Base-by-base conservation (phyloP, 1,140 invertebrate genomes). In the Limonius californicus region DNA sequence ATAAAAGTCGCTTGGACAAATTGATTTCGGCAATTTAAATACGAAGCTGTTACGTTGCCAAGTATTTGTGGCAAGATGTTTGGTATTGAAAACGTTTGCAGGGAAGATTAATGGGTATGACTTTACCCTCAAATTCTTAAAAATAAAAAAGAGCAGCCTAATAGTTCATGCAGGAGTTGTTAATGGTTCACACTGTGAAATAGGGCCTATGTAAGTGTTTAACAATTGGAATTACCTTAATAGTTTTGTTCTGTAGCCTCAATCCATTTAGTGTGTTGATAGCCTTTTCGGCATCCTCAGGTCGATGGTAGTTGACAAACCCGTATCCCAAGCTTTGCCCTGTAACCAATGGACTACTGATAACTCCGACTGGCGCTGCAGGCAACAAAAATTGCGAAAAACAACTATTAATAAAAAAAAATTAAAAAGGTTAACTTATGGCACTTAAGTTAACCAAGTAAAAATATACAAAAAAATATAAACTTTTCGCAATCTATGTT, bases 301-400 rank as follows among this genome's bases (percentile, higher is more conserved):
- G 86, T 71, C 93, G 86, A 74, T 97, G 92, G 80, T 98, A 99
- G 83, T 99, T 99, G 65, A 99, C 97, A 80, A 99, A 99, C 68
- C 97, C 97, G 80, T 99, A 99, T 65, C 97, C 97, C 69, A 99
- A 85, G 82, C 95, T 98, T 83, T 99, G 97, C 74, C 96, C 97
- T 96, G 82, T 68, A 76, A 76, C 70, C 67, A 68, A 68, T 54
- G 67, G 64, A 68, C 61, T 68, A 68, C 67, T 68, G 63, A 68
- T 65, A 65, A 58, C 61, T 68, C 66, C 66, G 54, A 53, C 59
- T 50, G 66, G 66, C 58, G 65, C 66, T 68, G 66, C 43, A 65
- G 66, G 63, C 62, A 67, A 65, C 61, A 65, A 64, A 64, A 68
- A 62, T 60, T 68, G 61, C 66, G 62, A 68, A 68, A 59, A 65